Evolutionary conservation across 2,113 vertebrate species (phyloP), one percentile per base, ranked within the genome.

Genomic region (Stegastes partitus): DNA sequence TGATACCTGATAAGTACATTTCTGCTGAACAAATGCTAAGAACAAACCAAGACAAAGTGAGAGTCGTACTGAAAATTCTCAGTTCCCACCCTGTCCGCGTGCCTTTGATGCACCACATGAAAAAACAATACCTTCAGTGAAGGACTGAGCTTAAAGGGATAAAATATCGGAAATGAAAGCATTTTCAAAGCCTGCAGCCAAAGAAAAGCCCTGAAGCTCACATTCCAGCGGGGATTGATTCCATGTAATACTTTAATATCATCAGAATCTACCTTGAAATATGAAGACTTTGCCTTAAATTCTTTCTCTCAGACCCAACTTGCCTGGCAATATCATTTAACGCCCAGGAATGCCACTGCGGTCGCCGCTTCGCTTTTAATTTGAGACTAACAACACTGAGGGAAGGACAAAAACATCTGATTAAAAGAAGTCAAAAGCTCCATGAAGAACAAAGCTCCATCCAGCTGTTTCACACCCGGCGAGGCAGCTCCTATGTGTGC

Each of bases 131-230:
- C 64, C 25, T 76, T 75, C 53, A 71, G 77, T 50, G 69, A 87
- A 59, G 56, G 63, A 51, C 67, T 18, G 39, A 61, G 58, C 64
- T 76, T 63, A 22, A 68, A 47, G 37, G 80, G 86, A 89, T 91
- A 78, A 66, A 62, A 77, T 75, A 73, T 88, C 73, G 74, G 85
- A 91, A 91, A 93, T 90, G 55, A 91, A 91, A 89, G 64, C 58
- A 77, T 87, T 84, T 88, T 53, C n/a, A 83, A 85, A 69, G 67
- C 81, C 67, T 21, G 34, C 42, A 74, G 79, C 81, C 34, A 70
- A 68, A 73, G 25, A 64, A 79, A 64, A 75, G 74, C 80, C 81
- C 53, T 8, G 14, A 62, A 82, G 84, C 76, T 83, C 65, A 79
- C 65, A 85, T 86, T 92, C 90, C 84, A 76, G 51, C 3, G 5